These are phyloP conservation scores for Melanotaenia maccullochi DNA, from an alignment of 2,797 vertebrate species.

Conservation along the genomic window DNA sequence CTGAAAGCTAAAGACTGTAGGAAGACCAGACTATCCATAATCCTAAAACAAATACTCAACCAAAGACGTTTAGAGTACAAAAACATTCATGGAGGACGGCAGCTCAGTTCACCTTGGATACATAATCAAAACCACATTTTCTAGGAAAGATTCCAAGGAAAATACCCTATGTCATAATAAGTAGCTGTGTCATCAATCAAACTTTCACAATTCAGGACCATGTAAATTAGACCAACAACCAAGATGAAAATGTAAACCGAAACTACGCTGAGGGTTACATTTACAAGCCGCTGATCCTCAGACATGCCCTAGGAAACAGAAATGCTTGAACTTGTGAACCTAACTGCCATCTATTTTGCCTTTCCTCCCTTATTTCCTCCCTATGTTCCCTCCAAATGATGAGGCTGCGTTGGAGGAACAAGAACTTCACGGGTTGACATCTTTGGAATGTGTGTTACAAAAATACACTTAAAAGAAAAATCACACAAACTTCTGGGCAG, in stretches of 20 bases:
- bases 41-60: neutral
- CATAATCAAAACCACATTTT: constrained; percentile 2
- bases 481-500: neutral
- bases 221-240: no score
- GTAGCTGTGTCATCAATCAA: constrained; percentile 1
- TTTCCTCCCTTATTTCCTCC: constrained; percentile 69
- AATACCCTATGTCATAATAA: neutral
- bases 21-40: neutral
- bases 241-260: neutral
- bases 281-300: neutral
- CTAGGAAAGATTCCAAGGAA: neutral
- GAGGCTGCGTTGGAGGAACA: constrained; percentile 55
- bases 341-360: constrained; percentile 36
- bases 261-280: neutral
- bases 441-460: constrained; percentile 50
- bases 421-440: constrained; percentile 52
- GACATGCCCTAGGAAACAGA: constrained; percentile 26
- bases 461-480: constrained; percentile 11
- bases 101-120: neutral
- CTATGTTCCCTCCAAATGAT: constrained; percentile 50
- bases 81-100: neutral
- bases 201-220: neutral
- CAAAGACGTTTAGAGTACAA: neutral
- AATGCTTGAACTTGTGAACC: constrained; percentile 67
- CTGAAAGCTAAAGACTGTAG: neutral